A percentile compares a stretch with the other conserved stretches of the same genome.
phyloP scores from a whole-genome alignment of 2,888 invertebrate genomes.

The Drosophila anomalata region DNA sequence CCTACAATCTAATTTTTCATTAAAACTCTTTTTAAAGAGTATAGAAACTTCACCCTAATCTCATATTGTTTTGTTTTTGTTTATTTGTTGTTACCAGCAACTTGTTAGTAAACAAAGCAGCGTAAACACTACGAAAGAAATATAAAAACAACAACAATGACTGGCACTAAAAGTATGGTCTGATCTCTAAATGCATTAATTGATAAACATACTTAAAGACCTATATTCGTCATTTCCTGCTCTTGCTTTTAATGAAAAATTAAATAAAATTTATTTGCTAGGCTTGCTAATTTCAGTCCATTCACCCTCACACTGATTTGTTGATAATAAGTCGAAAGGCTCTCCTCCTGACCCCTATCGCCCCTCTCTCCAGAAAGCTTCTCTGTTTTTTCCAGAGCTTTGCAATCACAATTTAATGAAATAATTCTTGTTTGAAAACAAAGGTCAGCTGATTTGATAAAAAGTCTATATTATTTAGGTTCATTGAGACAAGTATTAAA shows the following conservation, averaged over 20 bases:
- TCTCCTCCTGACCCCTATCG: background rate
- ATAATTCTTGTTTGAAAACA: background rate
- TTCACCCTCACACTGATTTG: conserved; percentile 3
- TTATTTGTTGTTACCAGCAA: background rate
- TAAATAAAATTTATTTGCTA: background rate
- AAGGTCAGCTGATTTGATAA: background rate
- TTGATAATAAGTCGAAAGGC: background rate
- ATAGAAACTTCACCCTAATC: background rate
- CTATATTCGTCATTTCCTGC: background rate
- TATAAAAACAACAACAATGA: conserved; percentile 10
- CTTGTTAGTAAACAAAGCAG: conserved; percentile 1
- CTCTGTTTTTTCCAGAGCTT: background rate
- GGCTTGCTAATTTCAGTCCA: background rate
- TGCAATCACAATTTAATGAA: background rate
- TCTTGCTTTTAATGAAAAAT: background rate
- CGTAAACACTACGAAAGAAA: background rate
- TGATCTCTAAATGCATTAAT: background rate
- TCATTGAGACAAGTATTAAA: background rate
- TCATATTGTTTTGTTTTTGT: background rate
- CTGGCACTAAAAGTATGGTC: conserved; percentile 10
- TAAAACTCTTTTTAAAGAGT: background rate
- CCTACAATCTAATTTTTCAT: too few species aligned
- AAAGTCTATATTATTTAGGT: background rate
- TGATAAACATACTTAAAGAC: background rate
- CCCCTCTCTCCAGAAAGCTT: background rate